Conservation (phyloP, 2,113 vertebrate species). For the Menidia beryllina region DNA sequence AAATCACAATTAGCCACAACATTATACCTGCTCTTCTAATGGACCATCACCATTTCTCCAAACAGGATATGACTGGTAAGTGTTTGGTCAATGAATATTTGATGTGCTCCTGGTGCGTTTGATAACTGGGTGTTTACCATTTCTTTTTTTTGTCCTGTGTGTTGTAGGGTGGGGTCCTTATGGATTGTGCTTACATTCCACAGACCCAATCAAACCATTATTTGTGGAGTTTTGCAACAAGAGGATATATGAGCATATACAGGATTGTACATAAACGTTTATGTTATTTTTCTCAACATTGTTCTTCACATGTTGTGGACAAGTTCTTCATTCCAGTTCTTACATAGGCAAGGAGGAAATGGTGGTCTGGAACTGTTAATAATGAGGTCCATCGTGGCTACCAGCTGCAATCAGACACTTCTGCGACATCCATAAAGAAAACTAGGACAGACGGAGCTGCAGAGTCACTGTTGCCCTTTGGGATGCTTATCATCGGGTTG, state of each 20-base stretch:
- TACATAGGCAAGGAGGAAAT: neutral
- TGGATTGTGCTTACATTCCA: no score
- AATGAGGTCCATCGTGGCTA: neutral
- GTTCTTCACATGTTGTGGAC: neutral
- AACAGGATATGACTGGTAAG: no score
- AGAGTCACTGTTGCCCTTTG: neutral
- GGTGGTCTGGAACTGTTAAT: neutral
- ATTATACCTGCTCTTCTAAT: no score
- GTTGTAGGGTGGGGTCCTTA: no score
- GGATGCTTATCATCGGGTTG: conserved; percentile 5
- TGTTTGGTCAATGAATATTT: no score
- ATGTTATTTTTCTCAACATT: neutral
- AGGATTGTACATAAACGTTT: neutral
- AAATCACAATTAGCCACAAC: no score
- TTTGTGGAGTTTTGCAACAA: no score
- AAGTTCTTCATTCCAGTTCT: neutral
- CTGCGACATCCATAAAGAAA: conserved; percentile 9
- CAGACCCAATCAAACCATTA: no score
- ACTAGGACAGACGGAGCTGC: neutral
- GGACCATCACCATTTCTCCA: no score
- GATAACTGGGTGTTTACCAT: no score
- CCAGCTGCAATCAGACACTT: neutral
- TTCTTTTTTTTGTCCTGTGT: neutral
- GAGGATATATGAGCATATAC: neutral
- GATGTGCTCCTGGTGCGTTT: no score